Evolutionary conservation across 2,797 vertebrate species (phyloP), one percentile per base, ranked within the genome.

Genomic region (Esox lucius): DNA sequence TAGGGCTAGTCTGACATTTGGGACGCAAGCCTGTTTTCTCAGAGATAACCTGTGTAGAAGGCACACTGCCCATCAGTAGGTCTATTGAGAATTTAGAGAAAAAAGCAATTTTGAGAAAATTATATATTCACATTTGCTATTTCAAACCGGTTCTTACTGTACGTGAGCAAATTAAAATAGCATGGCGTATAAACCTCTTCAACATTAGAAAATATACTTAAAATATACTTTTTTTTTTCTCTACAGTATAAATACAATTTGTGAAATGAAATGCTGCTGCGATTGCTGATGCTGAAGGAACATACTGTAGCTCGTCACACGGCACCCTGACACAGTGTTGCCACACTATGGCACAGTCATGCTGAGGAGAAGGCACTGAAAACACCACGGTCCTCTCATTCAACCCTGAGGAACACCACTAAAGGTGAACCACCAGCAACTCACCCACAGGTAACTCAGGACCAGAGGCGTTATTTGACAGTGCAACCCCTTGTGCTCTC

Each of bases 41-140:
- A 83, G 81, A 86, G 76, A 80, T 83, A 87, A 59, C 71, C 87
- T 84, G 89, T 83, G 86, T 77, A 79, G 81, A 82, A 86, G 87
- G 80, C 88, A 87, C 84, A 86, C 88, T 84, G 83, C 70, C 64
- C 1, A 74, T 77, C 74, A 75, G 73, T 75, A 79, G 56, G 68
- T 77, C 73, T 49, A 77, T 76, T 39, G 72, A 70, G 80, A 56
- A 75, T 72, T 78, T 75, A 72, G 64, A 24, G 31, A 64, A 70
- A 72, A 73, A 75, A 72, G 75, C 75, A 79, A 71, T 67, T 75
- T 72, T 70, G 66, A 68, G 73, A 71, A 73, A 74, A 72, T 70
- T 26, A 72, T 62, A 74, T 71, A 80, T 77, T 68, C 71, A 51
- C 68, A 67, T 67, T 65, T 67, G 61, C 65, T 12, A 86, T 77